Percentiles rank a stretch among this genome's conserved stretches.
Conservation (phyloP, 2,113 vertebrate genomes). For the Oceanodroma tethys region DNA sequence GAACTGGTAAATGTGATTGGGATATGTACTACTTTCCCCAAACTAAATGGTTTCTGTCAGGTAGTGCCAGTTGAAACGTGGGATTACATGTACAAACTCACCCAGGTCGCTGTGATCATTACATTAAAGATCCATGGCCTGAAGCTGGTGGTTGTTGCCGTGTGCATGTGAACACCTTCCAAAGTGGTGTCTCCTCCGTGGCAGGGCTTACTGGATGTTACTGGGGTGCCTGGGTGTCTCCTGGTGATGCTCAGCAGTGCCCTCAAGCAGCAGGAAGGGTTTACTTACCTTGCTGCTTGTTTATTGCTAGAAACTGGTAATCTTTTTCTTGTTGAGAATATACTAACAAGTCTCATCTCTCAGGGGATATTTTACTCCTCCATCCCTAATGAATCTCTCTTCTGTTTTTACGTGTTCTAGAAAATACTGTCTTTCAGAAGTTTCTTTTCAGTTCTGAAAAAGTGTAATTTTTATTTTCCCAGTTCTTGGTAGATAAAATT, state of each 20-base stretch:
- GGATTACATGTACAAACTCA: background rate
- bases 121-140: rapidly evolving
- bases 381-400: background rate
- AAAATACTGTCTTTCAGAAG: background rate
- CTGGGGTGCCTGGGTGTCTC: background rate
- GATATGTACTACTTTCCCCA: background rate
- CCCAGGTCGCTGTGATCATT: background rate
- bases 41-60: background rate
- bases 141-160: background rate
- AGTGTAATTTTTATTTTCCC: background rate
- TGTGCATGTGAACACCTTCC: rapidly evolving
- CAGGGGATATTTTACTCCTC: background rate
- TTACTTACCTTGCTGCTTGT: background rate
- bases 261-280: background rate
- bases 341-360: background rate
- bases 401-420: rapidly evolving
- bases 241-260: background rate
- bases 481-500: background rate
- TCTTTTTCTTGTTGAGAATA: background rate
- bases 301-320: background rate
- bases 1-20: background rate
- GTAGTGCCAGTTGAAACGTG: background rate
- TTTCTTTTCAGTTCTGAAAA: background rate
- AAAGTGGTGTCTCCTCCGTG: background rate
- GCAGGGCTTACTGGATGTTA: background rate